Evolutionary conservation across 1,140 invertebrate species (phyloP).

Genomic region (Chrysomallon squamiferum): DNA sequence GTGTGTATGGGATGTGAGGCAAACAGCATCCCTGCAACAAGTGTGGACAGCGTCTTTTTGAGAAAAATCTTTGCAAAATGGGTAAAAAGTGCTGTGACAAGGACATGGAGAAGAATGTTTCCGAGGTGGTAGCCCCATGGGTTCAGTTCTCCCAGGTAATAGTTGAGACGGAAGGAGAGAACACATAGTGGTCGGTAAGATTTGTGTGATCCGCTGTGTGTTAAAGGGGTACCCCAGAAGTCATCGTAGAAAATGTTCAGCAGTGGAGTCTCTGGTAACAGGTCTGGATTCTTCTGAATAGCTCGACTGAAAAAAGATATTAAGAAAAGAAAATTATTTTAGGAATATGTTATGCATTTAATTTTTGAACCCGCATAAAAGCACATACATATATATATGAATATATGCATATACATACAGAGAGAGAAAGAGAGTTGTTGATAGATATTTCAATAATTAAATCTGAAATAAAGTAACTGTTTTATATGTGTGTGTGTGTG

Average conservation of each 20-base stretch:
- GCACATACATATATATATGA: too few species aligned
- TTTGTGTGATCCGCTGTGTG: slow-evolving; percentile 90
- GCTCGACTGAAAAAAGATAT: slow-evolving; percentile 68
- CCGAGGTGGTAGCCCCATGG: slow-evolving; percentile 66
- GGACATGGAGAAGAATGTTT: slow-evolving; percentile 64
- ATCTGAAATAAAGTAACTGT: too few species aligned
- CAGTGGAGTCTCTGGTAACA: slow-evolving; percentile 87
- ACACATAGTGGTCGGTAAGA: slow-evolving; percentile 94
- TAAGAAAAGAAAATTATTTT: too few species aligned
- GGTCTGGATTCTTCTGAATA: slow-evolving; percentile 92
- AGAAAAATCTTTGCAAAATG: slow-evolving; percentile 36
- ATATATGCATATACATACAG: too few species aligned
- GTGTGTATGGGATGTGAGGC: slow-evolving; percentile 68
- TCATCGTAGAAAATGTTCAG: slow-evolving; percentile 94
- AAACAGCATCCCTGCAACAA: slow-evolving; percentile 66
- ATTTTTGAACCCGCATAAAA: background rate
- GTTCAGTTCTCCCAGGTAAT: slow-evolving; percentile 58
- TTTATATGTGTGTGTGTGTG: too few species aligned
- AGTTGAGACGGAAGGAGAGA: slow-evolving; percentile 89
- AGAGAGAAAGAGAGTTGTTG: too few species aligned
- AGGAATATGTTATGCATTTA: slow-evolving; percentile 6
- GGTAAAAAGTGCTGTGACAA: slow-evolving; percentile 58
- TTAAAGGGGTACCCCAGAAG: slow-evolving; percentile 97
- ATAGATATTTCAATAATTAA: too few species aligned
- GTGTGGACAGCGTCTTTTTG: slow-evolving; percentile 66